Evolutionary conservation across 30 jellyfish, hydroid and myxozoan species (phyloP), one percentile per base, ranked within the genome.

Genomic region (Pelagia noctiluca): DNA sequence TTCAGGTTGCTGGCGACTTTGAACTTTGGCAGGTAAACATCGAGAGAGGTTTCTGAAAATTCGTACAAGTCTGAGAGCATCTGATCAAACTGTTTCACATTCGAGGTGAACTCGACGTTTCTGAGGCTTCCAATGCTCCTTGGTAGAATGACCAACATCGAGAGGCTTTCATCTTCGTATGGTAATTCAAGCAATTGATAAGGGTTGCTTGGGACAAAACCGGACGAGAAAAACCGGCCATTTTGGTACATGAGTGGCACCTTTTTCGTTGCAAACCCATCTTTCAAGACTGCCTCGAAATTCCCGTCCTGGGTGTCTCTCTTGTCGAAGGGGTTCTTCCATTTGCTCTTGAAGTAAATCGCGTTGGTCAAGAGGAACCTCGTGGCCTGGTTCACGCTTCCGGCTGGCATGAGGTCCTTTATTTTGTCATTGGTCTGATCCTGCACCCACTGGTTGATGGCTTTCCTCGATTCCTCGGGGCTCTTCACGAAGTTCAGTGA

Each of bases 401-500:
- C 91, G 3, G 24, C 26, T 4, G 85, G 83, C 77, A 87, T 46
- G 33, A 87, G 30, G 0, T 87, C 91, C 32, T 76, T 77, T 54
- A 87, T 87, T 54, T 60, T 76, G 13, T 68, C 36, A 62, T 67
- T 76, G 5, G 96, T 87, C 50, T 87, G 42, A 5, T 69, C 91
- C 36, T 71, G 88, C 5, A 87, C 96, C 96, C 96, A 87, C 42
- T 70, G 46, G 64, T 87, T 87, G 12, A 87, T 87, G n/a, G 53
- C 62, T 31, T 50, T 33, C 28, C 89, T 73, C 25, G 85, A 54
- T 2, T 46, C 69, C 47, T 57, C 83, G 21, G 96, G 76, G 31
- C 68, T 75, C 60, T 2, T 21, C 13, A 26, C 91, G 33, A 87
- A 87, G 68, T 87, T 78, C 68, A 78, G 66, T 35, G 48, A 54